phyloP scores from a whole-genome alignment of 30 jellyfish, hydroid and myxozoan genomes.

The Sanderia malayensis region DNA sequence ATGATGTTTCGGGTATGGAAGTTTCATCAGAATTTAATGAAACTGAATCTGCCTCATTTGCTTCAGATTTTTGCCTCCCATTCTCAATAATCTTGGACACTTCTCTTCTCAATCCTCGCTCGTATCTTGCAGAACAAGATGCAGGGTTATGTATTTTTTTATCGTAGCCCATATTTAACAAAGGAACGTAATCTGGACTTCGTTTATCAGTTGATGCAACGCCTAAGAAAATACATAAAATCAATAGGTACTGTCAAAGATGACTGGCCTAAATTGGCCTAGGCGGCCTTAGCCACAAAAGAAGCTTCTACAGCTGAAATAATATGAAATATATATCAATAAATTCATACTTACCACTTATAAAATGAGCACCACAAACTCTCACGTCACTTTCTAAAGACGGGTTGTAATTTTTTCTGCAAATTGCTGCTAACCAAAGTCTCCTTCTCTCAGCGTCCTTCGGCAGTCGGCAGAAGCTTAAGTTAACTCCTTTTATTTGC shows the following conservation, averaged over 20 bases:
- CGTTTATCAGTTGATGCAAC: not conserved
- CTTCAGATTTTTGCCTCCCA: not conserved
- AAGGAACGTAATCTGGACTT: not conserved
- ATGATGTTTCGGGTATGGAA: not conserved
- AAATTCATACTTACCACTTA: not conserved
- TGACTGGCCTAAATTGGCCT: too few relatives aligned
- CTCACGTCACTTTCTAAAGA: not conserved
- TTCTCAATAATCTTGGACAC: not conserved
- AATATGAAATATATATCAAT: not conserved
- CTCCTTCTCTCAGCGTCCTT: constrained; percentile 1
- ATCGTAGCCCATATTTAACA: not conserved
- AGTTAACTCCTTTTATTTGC: not conserved
- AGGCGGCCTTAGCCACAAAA: not conserved
- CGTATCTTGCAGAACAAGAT: not conserved
- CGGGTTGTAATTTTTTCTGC: not conserved
- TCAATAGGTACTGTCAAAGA: too few relatives aligned
- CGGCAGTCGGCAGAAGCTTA: constrained; percentile 1
- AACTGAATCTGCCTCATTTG: not conserved
- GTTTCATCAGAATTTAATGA: not conserved
- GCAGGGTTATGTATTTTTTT: not conserved
- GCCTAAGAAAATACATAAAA: not conserved
- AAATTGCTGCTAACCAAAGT: too few relatives aligned
- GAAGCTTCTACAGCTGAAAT: not conserved
- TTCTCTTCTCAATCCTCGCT: not conserved
- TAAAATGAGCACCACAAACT: not conserved